phyloP scores from a whole-genome alignment of 2,113 vertebrate species.

The Aythya baeri region DNA sequence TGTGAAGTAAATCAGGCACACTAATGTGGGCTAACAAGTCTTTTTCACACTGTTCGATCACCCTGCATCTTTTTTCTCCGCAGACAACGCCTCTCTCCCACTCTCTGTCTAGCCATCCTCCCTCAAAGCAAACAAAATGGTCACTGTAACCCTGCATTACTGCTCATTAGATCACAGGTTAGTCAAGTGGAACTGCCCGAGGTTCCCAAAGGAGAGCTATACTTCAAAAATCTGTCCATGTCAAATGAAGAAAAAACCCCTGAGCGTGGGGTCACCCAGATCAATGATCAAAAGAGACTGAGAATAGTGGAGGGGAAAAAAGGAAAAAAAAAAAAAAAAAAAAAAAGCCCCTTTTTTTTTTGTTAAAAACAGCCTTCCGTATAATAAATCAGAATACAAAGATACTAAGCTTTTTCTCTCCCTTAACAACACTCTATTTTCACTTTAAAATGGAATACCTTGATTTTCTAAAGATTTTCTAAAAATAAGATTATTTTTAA shows the following conservation, averaged over 20 bases:
- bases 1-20: constrained; percentile 83
- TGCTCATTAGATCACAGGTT: constrained; percentile 85
- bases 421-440: constrained; percentile 21
- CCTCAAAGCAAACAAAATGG: constrained; percentile 80
- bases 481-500: not conserved
- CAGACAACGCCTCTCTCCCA: constrained; percentile 74
- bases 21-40: constrained; percentile 81
- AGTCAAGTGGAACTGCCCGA: constrained; percentile 85
- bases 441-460: constrained; percentile 42
- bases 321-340: not conserved
- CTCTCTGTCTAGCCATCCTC: constrained; percentile 77
- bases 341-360: constrained; percentile 41
- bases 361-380: constrained; percentile 71
- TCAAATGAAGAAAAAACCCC: constrained; percentile 88
- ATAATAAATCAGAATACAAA: constrained; percentile 73
- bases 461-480: constrained; percentile 13
- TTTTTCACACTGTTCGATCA: constrained; percentile 78
- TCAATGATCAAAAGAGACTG: constrained; percentile 93
- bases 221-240: constrained; percentile 88
- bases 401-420: constrained; percentile 38
- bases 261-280: constrained; percentile 88
- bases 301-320: constrained; percentile 64
- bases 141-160: constrained; percentile 79
- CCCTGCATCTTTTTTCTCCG: constrained; percentile 73
- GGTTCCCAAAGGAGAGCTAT: constrained; percentile 82